phyloP scores from a whole-genome alignment of 37 sponge, comb jelly and placozoan genomes.

The Cladorhizidae sp. region DNA sequence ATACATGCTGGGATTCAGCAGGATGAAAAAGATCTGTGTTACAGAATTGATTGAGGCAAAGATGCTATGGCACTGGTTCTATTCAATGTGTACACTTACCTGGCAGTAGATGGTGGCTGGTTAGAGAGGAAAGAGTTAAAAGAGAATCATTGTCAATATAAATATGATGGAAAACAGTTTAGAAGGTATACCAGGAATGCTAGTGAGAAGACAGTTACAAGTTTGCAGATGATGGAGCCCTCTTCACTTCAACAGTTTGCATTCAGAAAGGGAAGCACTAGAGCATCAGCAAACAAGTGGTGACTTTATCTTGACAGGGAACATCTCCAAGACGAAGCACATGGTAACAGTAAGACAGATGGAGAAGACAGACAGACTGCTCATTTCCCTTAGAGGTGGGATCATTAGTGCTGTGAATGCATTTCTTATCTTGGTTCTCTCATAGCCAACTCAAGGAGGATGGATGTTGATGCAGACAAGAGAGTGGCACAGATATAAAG shows the following conservation, averaged over 20 bases:
- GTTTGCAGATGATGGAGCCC: slow-evolving; percentile 22
- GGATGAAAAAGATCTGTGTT: background rate
- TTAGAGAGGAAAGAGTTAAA: background rate
- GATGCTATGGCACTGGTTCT: slow-evolving; percentile 10
- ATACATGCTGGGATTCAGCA: background rate
- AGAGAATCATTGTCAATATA: slow-evolving; percentile 13
- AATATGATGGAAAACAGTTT: slow-evolving; percentile 29
- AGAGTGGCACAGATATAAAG: background rate
- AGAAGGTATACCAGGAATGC: slow-evolving; percentile 42
- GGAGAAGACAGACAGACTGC: background rate
- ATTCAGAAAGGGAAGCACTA: no score
- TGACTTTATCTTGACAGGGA: slow-evolving; percentile 22
- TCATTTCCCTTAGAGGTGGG: slow-evolving; percentile 8
- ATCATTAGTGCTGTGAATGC: background rate
- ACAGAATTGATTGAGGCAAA: background rate
- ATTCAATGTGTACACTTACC: background rate
- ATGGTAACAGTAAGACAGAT: slow-evolving; percentile 25
- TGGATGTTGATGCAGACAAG: slow-evolving; percentile 3
- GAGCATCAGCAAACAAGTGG: no score
- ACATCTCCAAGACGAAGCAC: slow-evolving; percentile 11
- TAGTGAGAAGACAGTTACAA: background rate
- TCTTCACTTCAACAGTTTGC: background rate
- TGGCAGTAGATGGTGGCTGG: slow-evolving; percentile 7
- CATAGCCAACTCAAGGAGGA: background rate
- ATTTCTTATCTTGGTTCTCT: slow-evolving; percentile 28